phyloP scores from a whole-genome alignment of 2,888 invertebrate species.

The Gastracanthus pulcherrimus region DNA sequence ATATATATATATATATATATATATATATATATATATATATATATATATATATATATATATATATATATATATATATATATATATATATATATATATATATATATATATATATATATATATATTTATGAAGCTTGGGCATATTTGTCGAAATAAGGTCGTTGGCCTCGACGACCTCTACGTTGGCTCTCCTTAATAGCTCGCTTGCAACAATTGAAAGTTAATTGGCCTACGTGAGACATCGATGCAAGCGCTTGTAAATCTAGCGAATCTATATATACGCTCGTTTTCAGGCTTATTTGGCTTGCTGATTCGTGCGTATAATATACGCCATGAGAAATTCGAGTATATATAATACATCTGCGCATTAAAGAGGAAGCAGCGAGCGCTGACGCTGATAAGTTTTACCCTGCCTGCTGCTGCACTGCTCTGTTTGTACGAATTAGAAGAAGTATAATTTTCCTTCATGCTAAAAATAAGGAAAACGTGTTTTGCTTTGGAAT shows the following conservation, averaged over 20 bases:
- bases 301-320: slow-evolving; percentile 9
- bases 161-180: too few species aligned
- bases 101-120: too few species aligned
- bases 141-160: too few species aligned
- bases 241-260: background rate
- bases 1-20: too few species aligned
- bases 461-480: background rate
- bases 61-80: too few species aligned
- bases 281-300: slow-evolving; percentile 1
- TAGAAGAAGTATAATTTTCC: background rate
- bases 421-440: background rate
- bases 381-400: background rate
- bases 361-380: background rate
- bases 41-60: too few species aligned
- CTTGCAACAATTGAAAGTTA: background rate
- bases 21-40: too few species aligned
- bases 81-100: too few species aligned
- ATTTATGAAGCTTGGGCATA: too few species aligned
- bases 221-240: too few species aligned
- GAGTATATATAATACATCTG: background rate
- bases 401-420: too few species aligned
- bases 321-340: background rate
- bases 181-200: too few species aligned
- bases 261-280: background rate
- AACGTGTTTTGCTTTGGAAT: background rate